Conservation (phyloP, 2,113 vertebrate species). For the Isurus oxyrinchus region DNA sequence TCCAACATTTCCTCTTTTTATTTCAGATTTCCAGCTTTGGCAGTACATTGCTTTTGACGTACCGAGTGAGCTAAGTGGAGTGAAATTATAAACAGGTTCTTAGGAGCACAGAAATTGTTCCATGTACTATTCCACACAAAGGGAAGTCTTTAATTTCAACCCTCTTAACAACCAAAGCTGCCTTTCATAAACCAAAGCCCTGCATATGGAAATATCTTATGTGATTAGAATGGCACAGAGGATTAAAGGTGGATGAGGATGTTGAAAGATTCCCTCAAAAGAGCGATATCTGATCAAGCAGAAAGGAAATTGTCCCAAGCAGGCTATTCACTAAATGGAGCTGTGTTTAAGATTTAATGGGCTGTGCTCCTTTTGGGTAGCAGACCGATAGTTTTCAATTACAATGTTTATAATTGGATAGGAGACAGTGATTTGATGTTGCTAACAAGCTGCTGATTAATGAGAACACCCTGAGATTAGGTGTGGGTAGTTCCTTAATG, state of each 20-base stretch:
- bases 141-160: background rate
- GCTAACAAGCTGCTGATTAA: background rate
- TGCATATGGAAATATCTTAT: background rate
- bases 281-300: background rate
- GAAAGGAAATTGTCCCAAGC: background rate
- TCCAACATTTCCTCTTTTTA: background rate
- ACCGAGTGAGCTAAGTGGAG: background rate
- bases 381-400: constrained; percentile 6
- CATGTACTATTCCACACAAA: background rate
- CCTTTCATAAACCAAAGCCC: background rate
- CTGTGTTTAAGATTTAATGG: background rate
- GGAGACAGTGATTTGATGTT: constrained; percentile 16
- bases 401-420: constrained; percentile 6
- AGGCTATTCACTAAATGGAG: background rate
- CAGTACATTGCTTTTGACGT: background rate
- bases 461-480: background rate
- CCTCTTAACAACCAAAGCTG: background rate
- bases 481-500: background rate
- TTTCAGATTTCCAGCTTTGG: background rate
- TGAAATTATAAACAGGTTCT: background rate
- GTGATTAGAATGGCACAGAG: background rate
- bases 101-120: background rate
- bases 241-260: background rate
- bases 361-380: background rate
- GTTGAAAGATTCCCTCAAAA: background rate